Conservation (phyloP, 2,888 invertebrate species). For the Pachycephus smyrnensis region DNA sequence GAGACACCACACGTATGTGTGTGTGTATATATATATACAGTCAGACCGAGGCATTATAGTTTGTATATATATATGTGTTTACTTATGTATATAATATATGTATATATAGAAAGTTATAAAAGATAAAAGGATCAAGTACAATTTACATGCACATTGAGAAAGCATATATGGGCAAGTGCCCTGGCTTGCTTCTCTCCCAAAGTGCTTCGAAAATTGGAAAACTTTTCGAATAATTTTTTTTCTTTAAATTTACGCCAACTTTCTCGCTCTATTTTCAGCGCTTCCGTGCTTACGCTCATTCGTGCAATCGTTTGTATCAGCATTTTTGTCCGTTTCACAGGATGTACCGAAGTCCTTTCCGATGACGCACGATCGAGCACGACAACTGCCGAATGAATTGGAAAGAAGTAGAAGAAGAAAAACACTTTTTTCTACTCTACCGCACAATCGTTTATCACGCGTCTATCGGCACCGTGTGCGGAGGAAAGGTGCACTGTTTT, state of each 20-base stretch:
- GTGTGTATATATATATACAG: no score
- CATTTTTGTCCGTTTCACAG: not conserved
- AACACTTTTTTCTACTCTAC: not conserved
- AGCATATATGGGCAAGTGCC: not conserved
- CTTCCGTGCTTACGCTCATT: not conserved
- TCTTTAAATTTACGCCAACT: not conserved
- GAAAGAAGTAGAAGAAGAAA: not conserved
- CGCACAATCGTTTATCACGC: not conserved
- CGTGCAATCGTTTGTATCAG: not conserved
- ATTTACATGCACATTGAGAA: constrained; percentile 39
- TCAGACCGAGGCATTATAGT: no score
- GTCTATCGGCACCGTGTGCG: not conserved
- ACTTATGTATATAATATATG: constrained; percentile 8
- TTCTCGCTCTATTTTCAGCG: not conserved
- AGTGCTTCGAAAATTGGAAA: constrained; percentile 1
- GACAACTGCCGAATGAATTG: not conserved
- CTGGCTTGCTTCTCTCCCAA: constrained; percentile 6
- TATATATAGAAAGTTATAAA: constrained; percentile 54
- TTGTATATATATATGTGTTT: not conserved
- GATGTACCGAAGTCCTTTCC: not conserved
- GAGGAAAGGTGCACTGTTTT: not conserved
- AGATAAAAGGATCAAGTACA: constrained; percentile 54
- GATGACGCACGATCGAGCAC: not conserved
- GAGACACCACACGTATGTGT: no score
- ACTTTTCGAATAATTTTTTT: not conserved